Base-by-base conservation (phyloP, 2,797 vertebrate genomes). In the Hydrolagus colliei region DNA sequence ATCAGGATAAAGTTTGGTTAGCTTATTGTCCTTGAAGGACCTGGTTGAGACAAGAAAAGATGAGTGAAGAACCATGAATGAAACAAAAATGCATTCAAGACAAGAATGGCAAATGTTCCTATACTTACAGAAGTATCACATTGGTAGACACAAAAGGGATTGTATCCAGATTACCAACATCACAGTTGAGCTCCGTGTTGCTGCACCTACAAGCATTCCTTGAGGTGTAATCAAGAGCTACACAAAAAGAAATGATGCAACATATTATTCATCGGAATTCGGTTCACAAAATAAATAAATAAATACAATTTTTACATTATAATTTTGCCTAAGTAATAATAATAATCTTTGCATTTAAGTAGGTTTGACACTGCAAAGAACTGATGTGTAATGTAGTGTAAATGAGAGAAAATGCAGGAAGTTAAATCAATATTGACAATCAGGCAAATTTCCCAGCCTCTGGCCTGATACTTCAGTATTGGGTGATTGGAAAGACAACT, bases 101-200 rank as follows among this genome's bases (percentile, higher is more conserved):
- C 16, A 52, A 41, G 73, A 13, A 74, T 11, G 59, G 9, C 52
- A 20, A 61, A 77, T 0, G 77, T 68, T 35, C 73, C 59, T 89
- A 86, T 91, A 96, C 97, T 98, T 93, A 99, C 97, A 98, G 95
- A 89, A 95, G 90, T 78, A 96, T 97, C 91, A 99, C 91, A 86
- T 98, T 98, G 67, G 95, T 89, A 20, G 97, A 95, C 88, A 97
- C 94, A 1, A 87, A 89, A 0, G 97, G 97, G 87, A 98, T 87
- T 22, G 93, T 90, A 88, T 85, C 92, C 87, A 99, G 92, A 87
- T 93, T 92, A 78, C 94, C 91, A 84, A 90, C 90, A n/a, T 96
- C 94, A 86, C 97, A 99, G 91, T 96, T 93, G 85, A 99, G 89
- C 90, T 97, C 95, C 91, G 97, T 93, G 85, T 96, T 93, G 86